phyloP scores from a whole-genome alignment of 1,140 invertebrate genomes.

The Heliconius congener region DNA sequence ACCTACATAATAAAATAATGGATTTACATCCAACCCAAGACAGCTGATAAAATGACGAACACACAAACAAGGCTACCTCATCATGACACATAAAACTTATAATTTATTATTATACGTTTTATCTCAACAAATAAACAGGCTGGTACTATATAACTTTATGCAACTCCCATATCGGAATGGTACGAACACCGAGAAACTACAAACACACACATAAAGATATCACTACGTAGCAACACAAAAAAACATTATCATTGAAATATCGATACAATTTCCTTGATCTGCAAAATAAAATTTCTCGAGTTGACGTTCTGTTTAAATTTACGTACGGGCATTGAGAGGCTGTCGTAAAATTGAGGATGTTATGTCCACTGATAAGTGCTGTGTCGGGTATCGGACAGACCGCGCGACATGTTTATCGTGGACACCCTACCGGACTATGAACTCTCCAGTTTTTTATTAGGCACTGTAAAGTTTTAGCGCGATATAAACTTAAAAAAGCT shows the following conservation, averaged over 20 bases:
- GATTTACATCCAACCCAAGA: not conserved
- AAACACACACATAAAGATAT: constrained; percentile 66
- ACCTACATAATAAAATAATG: not conserved
- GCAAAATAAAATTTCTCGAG: constrained; percentile 72
- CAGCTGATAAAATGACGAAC: constrained; percentile 34
- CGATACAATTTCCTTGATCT: constrained; percentile 78
- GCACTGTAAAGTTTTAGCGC: constrained; percentile 45
- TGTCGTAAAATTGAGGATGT: constrained; percentile 79
- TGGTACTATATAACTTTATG: constrained; percentile 46
- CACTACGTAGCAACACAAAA: constrained; percentile 60
- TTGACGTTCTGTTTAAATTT: constrained; percentile 75
- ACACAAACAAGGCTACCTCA: constrained; percentile 25
- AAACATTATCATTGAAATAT: constrained; percentile 77
- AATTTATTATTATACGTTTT: constrained; percentile 57
- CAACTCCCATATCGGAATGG: constrained; percentile 52
- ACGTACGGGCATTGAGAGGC: constrained; percentile 64
- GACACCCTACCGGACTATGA: constrained; percentile 69
- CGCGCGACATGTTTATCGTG: constrained; percentile 71
- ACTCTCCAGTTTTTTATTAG: constrained; percentile 55
- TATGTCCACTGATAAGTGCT: constrained; percentile 76
- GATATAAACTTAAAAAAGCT: constrained; percentile 30
- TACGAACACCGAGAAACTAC: constrained; percentile 55
- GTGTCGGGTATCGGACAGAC: constrained; percentile 67
- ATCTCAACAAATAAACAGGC: constrained; percentile 52
- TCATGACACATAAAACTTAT: constrained; percentile 49